Evolutionary conservation across 92 coral and sea anemone species (phyloP).

Genomic region (Epizoanthus scotinus): DNA sequence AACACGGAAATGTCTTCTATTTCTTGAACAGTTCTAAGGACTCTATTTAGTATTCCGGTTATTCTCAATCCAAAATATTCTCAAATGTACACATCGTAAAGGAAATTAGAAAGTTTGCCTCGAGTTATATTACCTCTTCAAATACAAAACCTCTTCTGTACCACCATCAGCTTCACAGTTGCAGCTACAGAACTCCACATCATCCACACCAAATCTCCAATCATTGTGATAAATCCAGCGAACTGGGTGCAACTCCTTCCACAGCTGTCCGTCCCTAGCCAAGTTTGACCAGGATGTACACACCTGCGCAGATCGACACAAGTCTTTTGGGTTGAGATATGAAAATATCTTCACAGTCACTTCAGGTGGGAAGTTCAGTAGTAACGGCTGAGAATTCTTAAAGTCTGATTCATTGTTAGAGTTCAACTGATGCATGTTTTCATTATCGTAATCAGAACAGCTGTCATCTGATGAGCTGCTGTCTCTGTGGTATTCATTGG

Average conservation of each 20-base stretch:
- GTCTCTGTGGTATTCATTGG: background rate
- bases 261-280: slow-evolving; percentile 81
- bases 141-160: slow-evolving; percentile 12
- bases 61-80: too few species aligned
- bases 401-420: background rate
- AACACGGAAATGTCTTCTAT: too few species aligned
- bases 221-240: slow-evolving; percentile 93
- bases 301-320: slow-evolving; percentile 84
- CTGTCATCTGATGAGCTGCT: slow-evolving; percentile 56
- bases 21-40: too few species aligned
- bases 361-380: slow-evolving; percentile 77
- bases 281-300: slow-evolving; percentile 77
- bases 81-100: too few species aligned
- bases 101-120: too few species aligned
- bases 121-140: slow-evolving; percentile 31
- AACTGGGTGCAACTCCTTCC: slow-evolving; percentile 91
- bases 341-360: slow-evolving; percentile 78
- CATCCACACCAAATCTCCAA: slow-evolving; percentile 80
- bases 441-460: slow-evolving; percentile 40
- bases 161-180: slow-evolving; percentile 63
- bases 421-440: background rate
- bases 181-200: slow-evolving; percentile 72
- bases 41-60: too few species aligned
- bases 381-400: slow-evolving; percentile 42
- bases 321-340: slow-evolving; percentile 86